Evolutionary conservation across 2,113 vertebrate genomes (phyloP).

Genomic region (Gadus chalcogrammus): DNA sequence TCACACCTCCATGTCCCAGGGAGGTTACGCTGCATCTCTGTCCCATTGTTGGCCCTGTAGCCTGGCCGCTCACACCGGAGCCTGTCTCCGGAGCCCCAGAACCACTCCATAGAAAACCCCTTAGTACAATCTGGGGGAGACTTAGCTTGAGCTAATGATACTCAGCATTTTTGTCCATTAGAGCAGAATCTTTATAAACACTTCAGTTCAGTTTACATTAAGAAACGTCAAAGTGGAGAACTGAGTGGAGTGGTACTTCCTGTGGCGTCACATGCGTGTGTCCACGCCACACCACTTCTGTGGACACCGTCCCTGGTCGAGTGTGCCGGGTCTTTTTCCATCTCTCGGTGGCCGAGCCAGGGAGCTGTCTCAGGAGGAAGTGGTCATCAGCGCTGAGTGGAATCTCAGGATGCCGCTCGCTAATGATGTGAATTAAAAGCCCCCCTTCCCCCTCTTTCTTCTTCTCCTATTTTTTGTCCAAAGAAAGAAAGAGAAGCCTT

Average conservation of each 20-base stretch:
- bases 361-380: background rate
- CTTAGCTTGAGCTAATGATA: too few species aligned
- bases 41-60: slow-evolving; percentile 1
- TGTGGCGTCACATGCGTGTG: too few species aligned
- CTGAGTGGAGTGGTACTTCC: too few species aligned
- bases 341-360: slow-evolving; percentile 1
- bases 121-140: too few species aligned
- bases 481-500: slow-evolving; percentile 30
- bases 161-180: too few species aligned
- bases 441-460: background rate
- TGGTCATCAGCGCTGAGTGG: background rate
- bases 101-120: too few species aligned
- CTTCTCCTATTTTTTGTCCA: background rate
- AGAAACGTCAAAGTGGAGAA: too few species aligned
- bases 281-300: too few species aligned
- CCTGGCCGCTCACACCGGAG: background rate
- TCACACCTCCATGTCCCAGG: slow-evolving; percentile 80
- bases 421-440: background rate
- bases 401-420: background rate
- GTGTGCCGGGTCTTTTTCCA: slow-evolving; percentile 2
- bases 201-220: too few species aligned
- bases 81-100: background rate
- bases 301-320: background rate
- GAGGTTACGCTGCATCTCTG: slow-evolving; percentile 59
- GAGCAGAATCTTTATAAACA: too few species aligned